Conservation (phyloP, 2,888 invertebrate genomes). For the Lepidocyrtinus sp. region DNA sequence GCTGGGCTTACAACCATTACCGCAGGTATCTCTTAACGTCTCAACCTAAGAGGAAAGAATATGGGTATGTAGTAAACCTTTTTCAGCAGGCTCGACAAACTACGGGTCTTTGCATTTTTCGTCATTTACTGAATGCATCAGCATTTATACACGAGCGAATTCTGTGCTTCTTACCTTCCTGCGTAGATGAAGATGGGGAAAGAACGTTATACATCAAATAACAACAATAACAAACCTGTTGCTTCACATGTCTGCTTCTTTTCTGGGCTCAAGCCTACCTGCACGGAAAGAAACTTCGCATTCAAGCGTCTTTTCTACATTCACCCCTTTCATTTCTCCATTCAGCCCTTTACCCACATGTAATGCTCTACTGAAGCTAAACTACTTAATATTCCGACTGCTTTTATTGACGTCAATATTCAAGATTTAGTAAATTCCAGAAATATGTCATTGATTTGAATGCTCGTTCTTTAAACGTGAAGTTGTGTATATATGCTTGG, state of each 20-base stretch:
- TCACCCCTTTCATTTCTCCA: too few species aligned
- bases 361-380: too few species aligned
- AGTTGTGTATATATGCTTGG: too few species aligned
- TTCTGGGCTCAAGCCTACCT: too few species aligned
- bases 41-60: background rate
- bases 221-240: constrained; percentile 11
- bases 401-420: too few species aligned
- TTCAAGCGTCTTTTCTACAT: too few species aligned
- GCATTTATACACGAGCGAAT: constrained; percentile 15
- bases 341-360: too few species aligned
- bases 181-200: constrained; percentile 1
- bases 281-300: too few species aligned
- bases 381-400: too few species aligned
- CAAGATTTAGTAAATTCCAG: too few species aligned
- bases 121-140: constrained; percentile 2
- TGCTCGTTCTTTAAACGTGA: too few species aligned
- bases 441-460: too few species aligned
- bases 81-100: background rate
- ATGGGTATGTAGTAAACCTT: constrained; percentile 11
- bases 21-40: background rate
- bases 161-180: constrained; percentile 9
- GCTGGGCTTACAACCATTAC: background rate
- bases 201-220: background rate
- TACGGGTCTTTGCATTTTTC: constrained; percentile 16
- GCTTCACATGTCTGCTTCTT: constrained; percentile 11